Base-by-base conservation (phyloP, 2,797 vertebrate genomes). In the Uromys caudimaculatus region DNA sequence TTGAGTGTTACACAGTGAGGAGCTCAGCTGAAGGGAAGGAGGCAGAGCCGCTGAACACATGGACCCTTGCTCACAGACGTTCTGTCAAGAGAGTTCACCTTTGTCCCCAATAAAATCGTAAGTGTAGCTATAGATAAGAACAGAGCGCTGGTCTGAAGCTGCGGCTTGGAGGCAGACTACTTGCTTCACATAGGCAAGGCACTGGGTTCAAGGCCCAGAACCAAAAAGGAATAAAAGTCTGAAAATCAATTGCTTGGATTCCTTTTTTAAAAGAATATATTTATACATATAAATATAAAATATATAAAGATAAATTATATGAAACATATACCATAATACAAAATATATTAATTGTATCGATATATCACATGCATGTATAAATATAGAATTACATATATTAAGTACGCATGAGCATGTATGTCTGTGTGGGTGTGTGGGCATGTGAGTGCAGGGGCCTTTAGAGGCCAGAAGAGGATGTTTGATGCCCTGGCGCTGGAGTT, bases 191-290 rank as follows among this genome's bases (percentile, higher is more conserved):
- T 4, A 10, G 58, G 21, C n/a, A 58, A 78, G 44, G 8, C 47
- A 41, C 12, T 38, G 75, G 41, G 32, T 52, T 78, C 41, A 62
- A 60, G 41, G 41, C 32, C 23, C 58, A 78, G 23, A 14, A 41
- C 44, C 13, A 0, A 35, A 35, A 71, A 71, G 64, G n/a, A 21
- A 38, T 19, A 64, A 69, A 83, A 89, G 27, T 35, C 29, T 90
- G 75, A 95, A 97, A 94, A 73, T 69, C 32, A 64, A 38, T 67
- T 58, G 14, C 56, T 95, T 85, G 60, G 47, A 81, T 83, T 89
- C 35, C 27, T 89, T 89, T 54, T 41, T 38, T 5, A 29, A 71
- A 73, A 69, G 24, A 54, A 38, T 23, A 50, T 67, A 87, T 17
- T 38, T 38, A 87, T 56, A 38, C 13, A 23, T 35, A 52, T 54